These are phyloP conservation scores for Hypotaenidia philippensis DNA, from an alignment of 2,797 vertebrate genomes.

Conservation along the genomic window DNA sequence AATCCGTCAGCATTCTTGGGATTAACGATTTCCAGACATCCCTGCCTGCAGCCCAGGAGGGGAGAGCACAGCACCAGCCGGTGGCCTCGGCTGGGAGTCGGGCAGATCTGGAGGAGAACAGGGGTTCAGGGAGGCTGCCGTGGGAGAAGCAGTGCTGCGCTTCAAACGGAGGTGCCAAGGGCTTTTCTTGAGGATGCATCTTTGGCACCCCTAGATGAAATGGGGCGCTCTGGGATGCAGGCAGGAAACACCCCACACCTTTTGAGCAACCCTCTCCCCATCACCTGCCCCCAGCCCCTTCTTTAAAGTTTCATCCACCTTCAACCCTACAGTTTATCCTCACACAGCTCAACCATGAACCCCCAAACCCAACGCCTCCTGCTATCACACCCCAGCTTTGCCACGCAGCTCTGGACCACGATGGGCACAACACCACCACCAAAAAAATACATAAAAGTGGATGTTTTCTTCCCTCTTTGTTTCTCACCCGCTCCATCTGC, in stretches of 20 bases:
- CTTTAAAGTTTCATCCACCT: accelerated
- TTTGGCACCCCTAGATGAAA: too few species aligned
- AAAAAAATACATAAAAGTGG: background rate
- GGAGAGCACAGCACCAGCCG: background rate
- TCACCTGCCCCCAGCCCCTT: background rate
- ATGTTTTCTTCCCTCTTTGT: background rate
- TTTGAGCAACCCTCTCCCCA: background rate
- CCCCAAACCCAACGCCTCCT: accelerated
- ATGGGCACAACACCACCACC: accelerated
- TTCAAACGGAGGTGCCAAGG: accelerated
- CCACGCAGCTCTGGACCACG: accelerated
- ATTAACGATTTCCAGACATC: slow-evolving; percentile 26
- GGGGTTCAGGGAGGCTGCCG: background rate
- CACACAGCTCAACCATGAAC: accelerated
- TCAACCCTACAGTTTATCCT: accelerated
- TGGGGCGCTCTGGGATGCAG: background rate
- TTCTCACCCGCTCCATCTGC: slow-evolving; percentile 15
- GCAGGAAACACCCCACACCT: background rate
- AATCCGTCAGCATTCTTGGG: background rate
- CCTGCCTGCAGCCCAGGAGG: background rate
- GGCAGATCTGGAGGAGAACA: background rate
- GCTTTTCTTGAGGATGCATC: background rate
- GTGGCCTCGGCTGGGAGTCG: accelerated
- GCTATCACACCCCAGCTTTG: accelerated
- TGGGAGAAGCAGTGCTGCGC: background rate